Percentiles rank a stretch among this genome's conserved stretches.
These are phyloP conservation scores for Fulmarus glacialis DNA, from an alignment of 2,113 vertebrate species.

Conservation along the genomic window DNA sequence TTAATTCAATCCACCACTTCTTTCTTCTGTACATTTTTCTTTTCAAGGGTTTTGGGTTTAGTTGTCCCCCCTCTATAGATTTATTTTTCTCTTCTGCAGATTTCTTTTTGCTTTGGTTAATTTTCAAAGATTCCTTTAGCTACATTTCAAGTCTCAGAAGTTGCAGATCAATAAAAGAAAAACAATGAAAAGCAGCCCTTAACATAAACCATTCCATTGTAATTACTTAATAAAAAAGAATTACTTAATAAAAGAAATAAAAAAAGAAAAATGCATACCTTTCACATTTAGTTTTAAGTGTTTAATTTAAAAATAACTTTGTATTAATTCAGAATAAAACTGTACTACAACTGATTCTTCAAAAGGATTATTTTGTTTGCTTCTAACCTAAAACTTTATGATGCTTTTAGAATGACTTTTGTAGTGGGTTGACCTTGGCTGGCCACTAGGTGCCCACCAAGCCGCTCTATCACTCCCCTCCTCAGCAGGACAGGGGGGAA, in stretches of 20 bases:
- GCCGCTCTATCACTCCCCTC: rapidly evolving
- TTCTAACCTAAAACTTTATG: neutral
- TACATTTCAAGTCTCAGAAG: neutral
- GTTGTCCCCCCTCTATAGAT: neutral
- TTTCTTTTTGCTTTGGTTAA: neutral
- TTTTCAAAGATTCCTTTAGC: neutral
- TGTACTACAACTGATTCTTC: neutral
- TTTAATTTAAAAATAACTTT: neutral
- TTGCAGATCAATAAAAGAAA: neutral
- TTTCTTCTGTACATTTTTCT: neutral
- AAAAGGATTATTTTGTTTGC: neutral
- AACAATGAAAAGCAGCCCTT: neutral
- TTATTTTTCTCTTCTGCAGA: neutral
- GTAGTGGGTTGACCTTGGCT: neutral
- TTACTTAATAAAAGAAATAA: neutral
- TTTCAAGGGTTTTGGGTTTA: neutral
- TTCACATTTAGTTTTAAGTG: neutral
- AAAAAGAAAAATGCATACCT: rapidly evolving
- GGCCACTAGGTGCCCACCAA: neutral
- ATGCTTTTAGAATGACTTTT: neutral
- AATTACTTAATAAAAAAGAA: neutral
- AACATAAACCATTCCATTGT: neutral
- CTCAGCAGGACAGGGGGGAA: neutral
- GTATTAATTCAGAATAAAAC: neutral
- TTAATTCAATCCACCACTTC: neutral